These are phyloP conservation scores for Drosophila repletoides DNA, from an alignment of 1,140 invertebrate genomes.

Conservation along the genomic window DNA sequence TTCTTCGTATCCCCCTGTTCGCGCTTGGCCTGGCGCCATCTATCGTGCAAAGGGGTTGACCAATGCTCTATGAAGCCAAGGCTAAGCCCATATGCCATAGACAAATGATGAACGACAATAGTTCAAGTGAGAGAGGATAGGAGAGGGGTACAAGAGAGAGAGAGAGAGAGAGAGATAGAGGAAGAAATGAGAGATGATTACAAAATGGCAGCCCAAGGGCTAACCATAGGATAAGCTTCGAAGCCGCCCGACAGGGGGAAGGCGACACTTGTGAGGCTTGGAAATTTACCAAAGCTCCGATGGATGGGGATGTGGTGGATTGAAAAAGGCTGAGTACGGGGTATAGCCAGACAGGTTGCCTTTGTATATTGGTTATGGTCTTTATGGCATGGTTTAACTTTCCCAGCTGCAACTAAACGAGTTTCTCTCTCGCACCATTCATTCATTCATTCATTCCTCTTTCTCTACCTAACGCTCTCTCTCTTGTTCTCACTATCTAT, in stretches of 20 bases:
- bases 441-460: constrained; percentile 23
- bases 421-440: constrained; percentile 20
- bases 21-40: constrained; percentile 43
- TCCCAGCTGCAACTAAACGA: constrained; percentile 33
- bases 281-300: constrained; percentile 43
- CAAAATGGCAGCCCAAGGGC: constrained; percentile 58
- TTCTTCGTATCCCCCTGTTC: no score
- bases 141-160: neutral
- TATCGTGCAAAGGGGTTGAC: constrained; percentile 24
- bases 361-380: constrained; percentile 9
- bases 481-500: neutral
- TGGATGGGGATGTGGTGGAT: neutral
- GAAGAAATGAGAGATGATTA: neutral
- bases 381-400: constrained; percentile 3
- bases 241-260: no score
- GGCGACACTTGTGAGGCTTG: constrained; percentile 60
- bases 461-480: neutral
- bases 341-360: neutral
- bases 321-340: neutral
- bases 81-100: constrained; percentile 39
- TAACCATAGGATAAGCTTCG: constrained; percentile 2
- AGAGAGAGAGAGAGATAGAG: neutral
- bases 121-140: no score
- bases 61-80: constrained; percentile 43
- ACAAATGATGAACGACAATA: constrained; percentile 31